A percentile compares a stretch with the other conserved stretches of the same genome.
These are phyloP conservation scores for Danionella dracula DNA, from an alignment of 2,797 vertebrate genomes.

Conservation along the genomic window DNA sequence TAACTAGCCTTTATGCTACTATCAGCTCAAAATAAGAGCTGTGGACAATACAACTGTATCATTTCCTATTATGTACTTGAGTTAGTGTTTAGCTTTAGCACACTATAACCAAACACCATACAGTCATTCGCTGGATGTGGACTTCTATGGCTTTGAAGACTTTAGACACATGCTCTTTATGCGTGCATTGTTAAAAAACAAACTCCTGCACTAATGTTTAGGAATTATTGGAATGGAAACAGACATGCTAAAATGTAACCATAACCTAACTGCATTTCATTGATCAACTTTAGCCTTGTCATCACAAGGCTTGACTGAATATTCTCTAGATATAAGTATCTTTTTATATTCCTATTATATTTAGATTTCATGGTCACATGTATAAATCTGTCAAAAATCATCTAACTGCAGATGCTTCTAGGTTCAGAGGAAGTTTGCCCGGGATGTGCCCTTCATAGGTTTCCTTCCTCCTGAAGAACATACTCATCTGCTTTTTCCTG, in stretches of 20 bases:
- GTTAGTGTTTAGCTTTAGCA: background rate
- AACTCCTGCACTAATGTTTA: background rate
- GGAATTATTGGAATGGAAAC: background rate
- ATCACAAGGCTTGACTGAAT: background rate
- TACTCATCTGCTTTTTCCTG: background rate
- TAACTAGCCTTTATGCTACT: background rate
- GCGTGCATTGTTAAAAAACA: background rate
- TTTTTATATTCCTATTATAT: background rate
- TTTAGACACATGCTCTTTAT: background rate
- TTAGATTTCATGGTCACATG: background rate
- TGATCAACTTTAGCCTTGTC: background rate
- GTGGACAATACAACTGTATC: background rate
- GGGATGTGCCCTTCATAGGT: constrained; percentile 13
- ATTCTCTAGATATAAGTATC: background rate
- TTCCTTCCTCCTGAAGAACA: constrained; percentile 14
- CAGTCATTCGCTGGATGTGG: background rate
- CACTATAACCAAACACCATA: background rate
- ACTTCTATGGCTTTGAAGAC: background rate
- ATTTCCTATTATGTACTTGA: background rate
- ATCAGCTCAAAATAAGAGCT: background rate
- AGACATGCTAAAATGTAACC: background rate
- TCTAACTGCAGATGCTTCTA: constrained; percentile 15
- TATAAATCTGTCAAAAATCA: background rate
- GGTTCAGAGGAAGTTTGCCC: constrained; percentile 7
- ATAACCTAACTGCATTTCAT: background rate